A percentile compares a stretch with the other conserved stretches of the same genome.
Evolutionary conservation across 2,113 vertebrate genomes (phyloP).

Genomic region (Cephalopholis sonnerati): DNA sequence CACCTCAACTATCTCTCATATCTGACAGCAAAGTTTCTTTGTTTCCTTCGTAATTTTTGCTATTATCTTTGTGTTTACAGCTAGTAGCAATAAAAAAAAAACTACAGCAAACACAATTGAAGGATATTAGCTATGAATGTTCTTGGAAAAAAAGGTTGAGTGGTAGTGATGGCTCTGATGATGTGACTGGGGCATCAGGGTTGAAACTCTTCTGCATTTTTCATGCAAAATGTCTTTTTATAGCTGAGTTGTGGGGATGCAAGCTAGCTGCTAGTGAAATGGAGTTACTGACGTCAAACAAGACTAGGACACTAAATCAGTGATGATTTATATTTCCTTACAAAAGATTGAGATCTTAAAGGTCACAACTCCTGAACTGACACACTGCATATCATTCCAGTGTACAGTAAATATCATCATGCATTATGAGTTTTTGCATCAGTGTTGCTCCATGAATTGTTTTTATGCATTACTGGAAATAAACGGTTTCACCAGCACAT

Average conservation of each 20-base stretch:
- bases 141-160: constrained; percentile 14
- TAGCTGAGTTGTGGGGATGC: constrained; percentile 47
- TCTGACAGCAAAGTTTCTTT: neutral
- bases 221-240: constrained; percentile 67
- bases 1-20: neutral
- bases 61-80: constrained; percentile 5
- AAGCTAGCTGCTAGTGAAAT: constrained; percentile 9
- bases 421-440: neutral
- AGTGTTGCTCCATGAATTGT: no score
- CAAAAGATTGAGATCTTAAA: constrained; percentile 1
- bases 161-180: neutral
- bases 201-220: constrained; percentile 65
- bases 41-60: neutral
- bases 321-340: constrained; percentile 4
- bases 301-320: neutral
- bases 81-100: no score
- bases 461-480: neutral
- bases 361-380: neutral
- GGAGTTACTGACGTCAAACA: constrained; percentile 52
- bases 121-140: constrained; percentile 7
- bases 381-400: neutral
- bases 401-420: neutral
- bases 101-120: neutral
- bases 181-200: constrained; percentile 39
- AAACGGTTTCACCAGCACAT: neutral